Conservation (phyloP, 2,797 vertebrate genomes). For the Manis pentadactyla region DNA sequence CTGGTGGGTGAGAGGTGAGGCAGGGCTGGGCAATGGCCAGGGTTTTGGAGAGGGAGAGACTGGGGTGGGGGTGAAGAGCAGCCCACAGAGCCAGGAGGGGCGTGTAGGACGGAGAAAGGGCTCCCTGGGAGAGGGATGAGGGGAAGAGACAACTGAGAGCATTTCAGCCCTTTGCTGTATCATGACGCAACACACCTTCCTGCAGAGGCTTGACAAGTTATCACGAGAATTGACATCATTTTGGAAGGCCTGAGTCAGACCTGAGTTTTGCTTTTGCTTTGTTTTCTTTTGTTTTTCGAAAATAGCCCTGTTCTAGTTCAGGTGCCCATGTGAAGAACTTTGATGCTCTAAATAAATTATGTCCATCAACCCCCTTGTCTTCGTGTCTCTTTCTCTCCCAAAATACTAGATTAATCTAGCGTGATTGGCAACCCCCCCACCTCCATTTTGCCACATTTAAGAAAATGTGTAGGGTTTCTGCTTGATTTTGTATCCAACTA, state of each 20-base stretch:
- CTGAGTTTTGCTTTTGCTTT: slow-evolving; percentile 3
- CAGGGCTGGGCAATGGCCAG: background rate
- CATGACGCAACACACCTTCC: background rate
- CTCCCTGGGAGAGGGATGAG: background rate
- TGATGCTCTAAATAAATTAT: background rate
- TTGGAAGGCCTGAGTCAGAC: background rate
- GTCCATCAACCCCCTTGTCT: background rate
- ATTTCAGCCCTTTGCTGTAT: background rate
- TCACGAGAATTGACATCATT: background rate
- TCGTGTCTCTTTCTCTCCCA: background rate
- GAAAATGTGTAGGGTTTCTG: background rate
- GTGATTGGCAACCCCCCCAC: no score
- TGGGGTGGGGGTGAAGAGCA: background rate
- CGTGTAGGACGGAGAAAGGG: background rate
- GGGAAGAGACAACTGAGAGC: background rate
- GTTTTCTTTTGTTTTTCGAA: background rate
- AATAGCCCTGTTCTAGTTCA: background rate
- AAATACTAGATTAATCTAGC: background rate
- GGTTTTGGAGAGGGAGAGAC: background rate
- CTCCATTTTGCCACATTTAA: background rate
- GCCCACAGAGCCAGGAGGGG: background rate
- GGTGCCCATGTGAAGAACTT: background rate
- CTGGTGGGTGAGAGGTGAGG: background rate
- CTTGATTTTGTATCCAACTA: background rate
- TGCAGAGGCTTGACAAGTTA: background rate